Conservation (phyloP, 2,888 invertebrate genomes). For the Blastobasis adustella region DNA sequence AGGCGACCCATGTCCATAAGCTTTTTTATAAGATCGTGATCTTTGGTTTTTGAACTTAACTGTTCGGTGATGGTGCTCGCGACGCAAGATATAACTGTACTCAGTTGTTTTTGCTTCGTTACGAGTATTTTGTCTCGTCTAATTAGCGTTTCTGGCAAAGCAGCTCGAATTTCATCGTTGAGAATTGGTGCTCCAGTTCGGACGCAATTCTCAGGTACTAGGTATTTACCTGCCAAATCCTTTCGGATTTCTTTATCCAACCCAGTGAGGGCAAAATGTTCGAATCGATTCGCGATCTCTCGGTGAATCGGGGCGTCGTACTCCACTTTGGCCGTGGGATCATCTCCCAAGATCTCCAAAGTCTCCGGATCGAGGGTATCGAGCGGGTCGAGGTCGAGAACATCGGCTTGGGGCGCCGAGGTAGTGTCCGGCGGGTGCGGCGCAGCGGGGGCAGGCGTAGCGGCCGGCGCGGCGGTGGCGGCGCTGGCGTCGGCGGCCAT, state of each 20-base stretch:
- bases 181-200: constrained; percentile 1
- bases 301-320: background rate
- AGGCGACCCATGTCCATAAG: too few relatives aligned
- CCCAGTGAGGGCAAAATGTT: constrained; percentile 1
- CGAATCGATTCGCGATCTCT: constrained; percentile 1
- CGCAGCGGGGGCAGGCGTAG: background rate
- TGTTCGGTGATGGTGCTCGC: too few relatives aligned
- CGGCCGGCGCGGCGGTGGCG: too few relatives aligned
- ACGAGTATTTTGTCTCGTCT: background rate
- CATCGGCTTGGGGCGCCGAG: background rate
- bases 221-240: constrained; percentile 5
- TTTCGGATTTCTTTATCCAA: constrained; percentile 5
- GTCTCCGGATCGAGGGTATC: too few relatives aligned
- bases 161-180: background rate
- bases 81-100: too few relatives aligned
- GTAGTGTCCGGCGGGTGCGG: background rate
- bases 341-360: too few relatives aligned
- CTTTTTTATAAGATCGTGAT: too few relatives aligned
- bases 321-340: background rate
- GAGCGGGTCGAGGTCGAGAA: background rate
- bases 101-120: background rate
- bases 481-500: too few relatives aligned
- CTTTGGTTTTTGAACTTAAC: too few relatives aligned
- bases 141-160: background rate
- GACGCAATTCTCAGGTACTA: constrained; percentile 5